Evolutionary conservation across 1,140 invertebrate genomes (phyloP), one percentile per base, ranked within the genome.

Genomic region (Leptinotarsa texana): DNA sequence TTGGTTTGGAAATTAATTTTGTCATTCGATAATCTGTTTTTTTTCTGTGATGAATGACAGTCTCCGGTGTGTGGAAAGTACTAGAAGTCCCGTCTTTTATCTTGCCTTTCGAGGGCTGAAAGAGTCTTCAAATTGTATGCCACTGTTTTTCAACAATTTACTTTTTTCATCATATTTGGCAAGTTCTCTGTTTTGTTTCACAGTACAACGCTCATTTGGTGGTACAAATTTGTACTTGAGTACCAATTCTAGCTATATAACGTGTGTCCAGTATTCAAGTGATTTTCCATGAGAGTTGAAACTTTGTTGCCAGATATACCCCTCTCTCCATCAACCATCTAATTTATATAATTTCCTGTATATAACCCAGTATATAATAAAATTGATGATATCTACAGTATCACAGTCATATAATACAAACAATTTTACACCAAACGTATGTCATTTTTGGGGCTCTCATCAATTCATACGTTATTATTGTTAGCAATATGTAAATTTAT

Each of bases 211-310:
- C 17, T 13, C 13, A 82, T 86, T 47, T 78, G 33, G 18, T 18
- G 11, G 69, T 27, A 77, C 4, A 74, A 72, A 13, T 6, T 75
- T 68, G 83, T 84, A 73, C 82, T 84, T 5, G 82, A 83, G 72
- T 86, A 86, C 72, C 76, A 86, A 57, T 57, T 87, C 74, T 86
- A 85, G 1, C 81, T 79, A 70, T 82, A 83, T 22, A 87, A 70
- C 5, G 79, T 77, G 76, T 86, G 84, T 8, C 80, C 78, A 71
- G 78, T 78, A 18, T 80, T 73, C 72, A 84, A 72, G 72, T 85
- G 80, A 4, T 74, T 79, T 65, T 80, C 18, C 24, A 84, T 72
- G 15, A 85, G 69, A 42, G 75, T 76, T 48, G 82, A 74, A 4
- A 86, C 84, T 63, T 84, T 82, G 67, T 80, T 78, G 69, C 82